A percentile compares a stretch with the other conserved stretches of the same genome.
Conservation (phyloP, 92 coral and sea anemone species). For the Epizoanthus ramosus region DNA sequence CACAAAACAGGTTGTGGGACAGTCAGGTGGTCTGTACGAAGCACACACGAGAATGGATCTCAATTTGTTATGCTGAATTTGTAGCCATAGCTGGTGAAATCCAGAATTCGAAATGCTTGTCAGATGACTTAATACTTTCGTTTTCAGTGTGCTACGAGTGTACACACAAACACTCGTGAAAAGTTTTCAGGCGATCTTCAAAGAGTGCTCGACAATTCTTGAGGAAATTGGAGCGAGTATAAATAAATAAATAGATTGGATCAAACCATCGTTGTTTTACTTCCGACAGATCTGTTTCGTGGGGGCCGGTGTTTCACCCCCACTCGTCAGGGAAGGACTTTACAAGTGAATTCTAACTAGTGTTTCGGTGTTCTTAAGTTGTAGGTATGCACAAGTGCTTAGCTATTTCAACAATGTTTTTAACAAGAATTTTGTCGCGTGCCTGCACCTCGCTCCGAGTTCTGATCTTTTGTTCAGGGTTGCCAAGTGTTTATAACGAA, state of each 20-base stretch:
- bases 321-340: no score
- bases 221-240: no score
- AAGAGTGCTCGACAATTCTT: no score
- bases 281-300: no score
- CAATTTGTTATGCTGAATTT: slow-evolving; percentile 52
- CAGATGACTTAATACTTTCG: slow-evolving; percentile 45
- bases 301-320: no score
- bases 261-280: no score
- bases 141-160: slow-evolving; percentile 19
- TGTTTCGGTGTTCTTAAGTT: no score
- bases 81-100: slow-evolving; percentile 52
- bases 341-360: no score
- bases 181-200: no score
- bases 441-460: not conserved
- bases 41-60: slow-evolving; percentile 51
- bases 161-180: slow-evolving; percentile 29
- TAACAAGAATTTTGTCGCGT: slow-evolving; percentile 12
- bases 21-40: slow-evolving; percentile 41
- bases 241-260: no score
- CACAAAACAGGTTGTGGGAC: slow-evolving; percentile 11
- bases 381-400: no score
- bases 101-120: slow-evolving; percentile 40
- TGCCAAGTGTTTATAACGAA: slow-evolving; percentile 1
- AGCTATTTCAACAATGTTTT: not conserved
- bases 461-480: slow-evolving; percentile 16